Evolutionary conservation across 2,113 vertebrate species (phyloP).

Genomic region (Mustela lutreola): DNA sequence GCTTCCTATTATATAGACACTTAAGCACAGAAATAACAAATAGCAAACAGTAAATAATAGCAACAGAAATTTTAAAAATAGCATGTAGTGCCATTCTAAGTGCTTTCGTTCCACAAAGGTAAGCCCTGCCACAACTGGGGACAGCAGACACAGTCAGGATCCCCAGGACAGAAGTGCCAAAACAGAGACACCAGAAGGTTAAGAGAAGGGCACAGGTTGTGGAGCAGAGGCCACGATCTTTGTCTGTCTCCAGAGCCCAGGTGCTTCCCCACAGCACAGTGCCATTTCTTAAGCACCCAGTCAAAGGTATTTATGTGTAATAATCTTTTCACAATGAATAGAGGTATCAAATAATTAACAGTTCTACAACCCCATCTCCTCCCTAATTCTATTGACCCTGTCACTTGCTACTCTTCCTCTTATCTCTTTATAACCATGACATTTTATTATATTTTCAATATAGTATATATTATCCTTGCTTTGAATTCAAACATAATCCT

Average conservation of each 20-base stretch:
- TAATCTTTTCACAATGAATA: not conserved
- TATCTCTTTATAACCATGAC: not conserved
- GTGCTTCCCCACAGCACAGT: not conserved
- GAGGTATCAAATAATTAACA: not conserved
- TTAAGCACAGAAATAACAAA: not conserved
- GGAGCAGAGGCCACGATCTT: not conserved
- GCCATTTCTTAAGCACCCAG: not conserved
- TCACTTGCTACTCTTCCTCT: not conserved
- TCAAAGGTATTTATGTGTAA: not conserved
- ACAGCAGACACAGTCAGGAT: not conserved
- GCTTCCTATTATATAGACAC: not conserved
- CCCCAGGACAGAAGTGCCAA: not conserved
- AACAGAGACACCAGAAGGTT: not conserved
- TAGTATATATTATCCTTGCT: not conserved
- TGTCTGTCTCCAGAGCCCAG: no score
- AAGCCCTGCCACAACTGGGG: not conserved
- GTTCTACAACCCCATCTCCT: not conserved
- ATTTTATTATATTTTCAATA: not conserved
- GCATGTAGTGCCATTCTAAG: not conserved
- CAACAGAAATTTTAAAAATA: not conserved
- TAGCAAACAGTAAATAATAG: not conserved
- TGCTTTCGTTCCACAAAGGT: not conserved
- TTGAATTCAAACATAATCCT: constrained; percentile 5
- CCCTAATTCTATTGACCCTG: not conserved
- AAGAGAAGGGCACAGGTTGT: not conserved